Evolutionary conservation across 2,888 invertebrate species (phyloP).

Genomic region (Pandemis heparana): DNA sequence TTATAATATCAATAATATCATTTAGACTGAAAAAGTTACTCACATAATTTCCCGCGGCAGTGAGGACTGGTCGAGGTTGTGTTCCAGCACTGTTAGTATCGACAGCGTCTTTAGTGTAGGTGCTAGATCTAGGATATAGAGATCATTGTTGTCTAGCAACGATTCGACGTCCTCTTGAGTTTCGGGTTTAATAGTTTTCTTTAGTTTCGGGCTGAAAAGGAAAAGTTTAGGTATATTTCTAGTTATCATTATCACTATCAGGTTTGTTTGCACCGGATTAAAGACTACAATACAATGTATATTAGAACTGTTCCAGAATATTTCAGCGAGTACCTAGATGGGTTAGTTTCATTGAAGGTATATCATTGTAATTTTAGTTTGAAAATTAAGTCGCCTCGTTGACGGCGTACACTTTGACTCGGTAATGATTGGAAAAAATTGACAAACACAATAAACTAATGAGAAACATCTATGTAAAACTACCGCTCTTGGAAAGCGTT

Average conservation of each 20-base stretch:
- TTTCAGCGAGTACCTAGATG: no score
- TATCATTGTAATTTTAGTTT: no score
- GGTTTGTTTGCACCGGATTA: background rate
- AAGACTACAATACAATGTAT: no score
- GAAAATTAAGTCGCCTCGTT: no score
- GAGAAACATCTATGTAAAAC: no score
- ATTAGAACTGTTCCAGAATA: no score
- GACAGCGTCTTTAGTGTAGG: constrained; percentile 91
- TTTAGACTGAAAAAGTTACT: constrained; percentile 53
- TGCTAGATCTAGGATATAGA: constrained; percentile 92
- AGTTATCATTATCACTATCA: background rate
- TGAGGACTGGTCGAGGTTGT: constrained; percentile 87
- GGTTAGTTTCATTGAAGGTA: background rate
- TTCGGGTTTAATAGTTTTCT: constrained; percentile 50
- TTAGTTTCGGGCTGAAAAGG: constrained; percentile 63
- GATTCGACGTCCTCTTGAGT: constrained; percentile 69
- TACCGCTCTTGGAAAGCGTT: no score
- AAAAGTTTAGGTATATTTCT: background rate
- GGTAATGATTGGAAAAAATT: no score
- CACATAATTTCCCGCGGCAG: constrained; percentile 89
- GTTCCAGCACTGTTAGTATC: constrained; percentile 87
- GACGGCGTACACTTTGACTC: no score
- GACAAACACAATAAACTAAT: no score
- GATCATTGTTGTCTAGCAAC: constrained; percentile 93
- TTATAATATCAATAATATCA: background rate